Evolutionary conservation across 2,113 vertebrate species (phyloP).

Genomic region (Labeo rohita): DNA sequence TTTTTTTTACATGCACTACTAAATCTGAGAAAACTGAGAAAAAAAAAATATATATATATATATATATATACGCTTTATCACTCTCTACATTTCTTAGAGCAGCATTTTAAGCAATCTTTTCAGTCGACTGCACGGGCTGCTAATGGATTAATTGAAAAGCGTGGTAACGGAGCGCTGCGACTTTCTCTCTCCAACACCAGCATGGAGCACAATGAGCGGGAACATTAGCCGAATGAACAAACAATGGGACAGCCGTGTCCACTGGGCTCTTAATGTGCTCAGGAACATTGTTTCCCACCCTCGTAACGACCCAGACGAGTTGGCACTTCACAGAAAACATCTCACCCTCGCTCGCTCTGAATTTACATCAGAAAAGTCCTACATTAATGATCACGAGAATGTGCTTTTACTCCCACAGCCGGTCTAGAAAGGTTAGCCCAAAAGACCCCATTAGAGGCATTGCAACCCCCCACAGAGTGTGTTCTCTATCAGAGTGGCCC

Average conservation of each 20-base stretch:
- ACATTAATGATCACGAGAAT: slow-evolving; percentile 65
- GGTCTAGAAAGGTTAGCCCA: slow-evolving; percentile 48
- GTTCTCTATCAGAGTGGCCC: slow-evolving; percentile 58
- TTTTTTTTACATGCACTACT: neutral
- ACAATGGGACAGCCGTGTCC: slow-evolving; percentile 33
- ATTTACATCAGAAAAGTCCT: slow-evolving; percentile 56
- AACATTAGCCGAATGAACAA: slow-evolving; percentile 47
- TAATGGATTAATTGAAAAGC: slow-evolving; percentile 57
- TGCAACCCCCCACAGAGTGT: slow-evolving; percentile 49
- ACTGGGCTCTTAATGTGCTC: slow-evolving; percentile 5
- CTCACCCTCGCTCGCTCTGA: slow-evolving; percentile 49
- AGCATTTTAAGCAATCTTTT: slow-evolving; percentile 35
- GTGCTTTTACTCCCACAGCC: slow-evolving; percentile 53
- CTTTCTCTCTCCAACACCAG: slow-evolving; percentile 30
- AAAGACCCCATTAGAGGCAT: slow-evolving; percentile 62
- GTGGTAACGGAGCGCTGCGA: slow-evolving; percentile 14
- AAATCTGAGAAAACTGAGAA: slow-evolving; percentile 11
- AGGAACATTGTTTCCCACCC: slow-evolving; percentile 17
- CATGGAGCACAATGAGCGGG: neutral
- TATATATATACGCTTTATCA: slow-evolving; percentile 5
- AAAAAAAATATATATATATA: too few species aligned
- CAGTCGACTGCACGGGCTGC: slow-evolving; percentile 28
- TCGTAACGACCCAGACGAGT: slow-evolving; percentile 54
- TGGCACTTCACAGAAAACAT: slow-evolving; percentile 60
- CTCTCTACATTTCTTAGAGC: slow-evolving; percentile 36